Evolutionary conservation across 2,113 vertebrate species (phyloP), one percentile per base, ranked within the genome.

Genomic region (Cyprinus carpio): DNA sequence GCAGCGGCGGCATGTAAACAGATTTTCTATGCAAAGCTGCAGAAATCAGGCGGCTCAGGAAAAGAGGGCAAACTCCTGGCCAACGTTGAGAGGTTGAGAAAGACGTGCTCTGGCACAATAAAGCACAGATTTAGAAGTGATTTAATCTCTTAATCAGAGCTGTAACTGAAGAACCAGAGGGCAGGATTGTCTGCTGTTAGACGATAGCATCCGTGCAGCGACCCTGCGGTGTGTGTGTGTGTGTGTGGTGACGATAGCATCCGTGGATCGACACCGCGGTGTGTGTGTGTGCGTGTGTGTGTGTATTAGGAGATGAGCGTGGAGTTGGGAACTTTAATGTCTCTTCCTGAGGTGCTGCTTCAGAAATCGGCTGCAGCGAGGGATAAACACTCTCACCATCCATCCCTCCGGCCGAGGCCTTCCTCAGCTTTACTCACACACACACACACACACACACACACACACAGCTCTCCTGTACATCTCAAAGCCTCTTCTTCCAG

Each of bases 261-360:
- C n/a, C n/a, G n/a, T n/a, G n/a, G n/a, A n/a, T n/a, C n/a, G n/a
- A n/a, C n/a, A n/a, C n/a, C n/a, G n/a, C 4, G 2, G 31, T 34
- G 40, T 40, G 40, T 40, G 43, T 54, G 87, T 34, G 40, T 91
- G 91, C 91, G 89, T 91, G 91, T 89, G 75, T 23, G 84, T 4
- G 75, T 90, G 91, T 91, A 92, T 94, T 94, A 94, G 92, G 90
- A 91, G 92, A 93, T 91, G 92, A 94, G 90, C 51, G 74, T 84
- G 67, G 88, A 93, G 87, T 87, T 90, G 92, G 90, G 87, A 85
- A 88, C 92, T 94, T 94, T 93, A 91, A 93, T 92, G 91, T 91
- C 89, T 91, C 89, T 89, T 94, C 91, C 92, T 92, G 92, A 93
- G 91, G 93, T 93, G 92, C 89, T 88, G 91, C 90, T 93, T 93